Evolutionary conservation across 2,888 invertebrate genomes (phyloP).

Genomic region (Halocaridina rubra): DNA sequence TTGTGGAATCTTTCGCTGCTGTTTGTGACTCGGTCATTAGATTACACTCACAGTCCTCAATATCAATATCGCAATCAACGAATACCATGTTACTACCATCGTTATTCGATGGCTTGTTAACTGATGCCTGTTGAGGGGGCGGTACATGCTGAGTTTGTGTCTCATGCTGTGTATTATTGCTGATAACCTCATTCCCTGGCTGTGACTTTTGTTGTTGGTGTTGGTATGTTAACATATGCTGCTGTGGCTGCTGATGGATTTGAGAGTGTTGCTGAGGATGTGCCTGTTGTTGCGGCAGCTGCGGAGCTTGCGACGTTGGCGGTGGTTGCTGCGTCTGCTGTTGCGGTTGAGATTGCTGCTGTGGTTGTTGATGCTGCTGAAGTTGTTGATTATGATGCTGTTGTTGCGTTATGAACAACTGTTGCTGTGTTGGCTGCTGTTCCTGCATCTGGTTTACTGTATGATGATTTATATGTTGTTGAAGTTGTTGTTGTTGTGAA

Average conservation of each 20-base stretch:
- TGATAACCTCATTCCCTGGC: background rate
- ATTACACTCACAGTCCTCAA: constrained; percentile 57
- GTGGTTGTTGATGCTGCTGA: background rate
- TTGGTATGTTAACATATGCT: too few species aligned
- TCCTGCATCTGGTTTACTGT: too few species aligned
- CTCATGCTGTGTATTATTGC: background rate
- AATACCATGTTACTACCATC: constrained; percentile 24
- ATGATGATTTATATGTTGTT: background rate
- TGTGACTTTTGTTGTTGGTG: background rate
- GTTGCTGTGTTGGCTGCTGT: background rate
- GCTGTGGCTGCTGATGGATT: constrained; percentile 14
- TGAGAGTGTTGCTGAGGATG: background rate
- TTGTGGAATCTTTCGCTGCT: background rate
- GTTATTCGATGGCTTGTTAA: constrained; percentile 6
- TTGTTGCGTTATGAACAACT: background rate
- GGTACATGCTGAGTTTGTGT: background rate
- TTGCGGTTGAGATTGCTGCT: background rate
- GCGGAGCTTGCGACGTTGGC: background rate
- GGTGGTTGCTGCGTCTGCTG: background rate
- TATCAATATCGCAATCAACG: constrained; percentile 58
- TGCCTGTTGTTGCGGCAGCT: background rate
- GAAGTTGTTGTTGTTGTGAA: background rate
- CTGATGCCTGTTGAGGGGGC: background rate
- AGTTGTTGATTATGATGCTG: background rate
- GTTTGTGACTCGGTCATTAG: constrained; percentile 29